Evolutionary conservation across 2,113 vertebrate species (phyloP), one percentile per base, ranked within the genome.

Genomic region (Xiphias gladius): DNA sequence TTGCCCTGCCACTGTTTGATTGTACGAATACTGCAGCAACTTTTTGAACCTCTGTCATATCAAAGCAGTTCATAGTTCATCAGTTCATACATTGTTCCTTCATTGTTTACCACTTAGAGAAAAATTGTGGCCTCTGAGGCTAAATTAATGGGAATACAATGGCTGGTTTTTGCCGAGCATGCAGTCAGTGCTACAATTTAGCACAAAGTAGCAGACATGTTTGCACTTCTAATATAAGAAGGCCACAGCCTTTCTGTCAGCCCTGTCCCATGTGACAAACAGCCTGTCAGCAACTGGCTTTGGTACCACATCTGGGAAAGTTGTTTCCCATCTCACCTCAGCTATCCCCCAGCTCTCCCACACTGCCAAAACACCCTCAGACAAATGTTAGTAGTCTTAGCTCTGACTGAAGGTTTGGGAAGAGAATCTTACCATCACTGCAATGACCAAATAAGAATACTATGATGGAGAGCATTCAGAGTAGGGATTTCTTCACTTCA

Each of bases 291-390:
- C 89, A 86, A 77, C 87, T 30, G 63, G 75, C 86, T 92, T 63
- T 81, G 77, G 77, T 82, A 76, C 68, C 76, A 81, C 89, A 81
- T 87, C 90, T 93, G 89, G 88, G 76, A 91, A 92, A 93, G 72
- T 83, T 80, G 89, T 93, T 86, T 57, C 65, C 72, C 10, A 13
- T 73, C 82, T 87, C 66, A 28, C 55, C 57, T 68, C 58, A 69
- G 54, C 32, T 48, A 30, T 82, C 81, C 79, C 37, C 79, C 67
- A 28, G 64, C 68, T 86, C 67, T 85, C 82, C 58, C 68, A 58
- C 59, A 62, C 54, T 58, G 63, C 73, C 70, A 78, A 82, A 79
- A 73, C 72, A 82, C 70, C 84, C 58, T 73, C 66, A 76, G 74
- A 79, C 70, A 58, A 76, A 79, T 66, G 67, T 62, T 57, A 68